Evolutionary conservation across 2,113 vertebrate species (phyloP).

Genomic region (Boulengeromyrus knoepffleri): DNA sequence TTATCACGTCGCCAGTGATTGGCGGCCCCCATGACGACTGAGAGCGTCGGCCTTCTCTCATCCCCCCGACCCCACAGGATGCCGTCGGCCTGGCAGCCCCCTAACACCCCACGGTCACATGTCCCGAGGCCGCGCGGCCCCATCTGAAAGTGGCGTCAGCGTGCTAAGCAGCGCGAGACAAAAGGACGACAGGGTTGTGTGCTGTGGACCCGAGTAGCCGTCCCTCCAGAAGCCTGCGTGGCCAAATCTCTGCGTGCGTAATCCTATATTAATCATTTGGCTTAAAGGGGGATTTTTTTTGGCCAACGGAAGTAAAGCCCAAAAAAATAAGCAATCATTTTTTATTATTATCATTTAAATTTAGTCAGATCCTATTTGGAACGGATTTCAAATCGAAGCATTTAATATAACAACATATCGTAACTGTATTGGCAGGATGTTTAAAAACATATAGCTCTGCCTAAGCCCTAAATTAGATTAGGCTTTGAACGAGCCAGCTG

Average conservation of each 20-base stretch:
- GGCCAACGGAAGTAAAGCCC: neutral
- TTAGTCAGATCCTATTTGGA: neutral
- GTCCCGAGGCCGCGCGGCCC: neutral
- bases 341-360: neutral
- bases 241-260: neutral
- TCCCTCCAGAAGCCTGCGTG: neutral
- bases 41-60: constrained; percentile 71
- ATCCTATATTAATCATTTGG: constrained; percentile 2
- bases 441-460: neutral
- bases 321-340: neutral
- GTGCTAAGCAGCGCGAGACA: neutral
- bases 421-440: neutral
- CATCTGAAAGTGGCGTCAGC: neutral
- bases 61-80: constrained; percentile 37
- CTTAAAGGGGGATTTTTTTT: neutral
- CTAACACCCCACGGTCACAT: neutral
- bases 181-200: neutral
- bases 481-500: neutral
- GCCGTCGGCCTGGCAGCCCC: neutral
- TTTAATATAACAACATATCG: neutral
- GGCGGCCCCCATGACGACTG: constrained; percentile 61
- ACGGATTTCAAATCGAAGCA: neutral
- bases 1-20: constrained; percentile 75
- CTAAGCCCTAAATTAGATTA: neutral
- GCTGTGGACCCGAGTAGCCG: neutral